Conservation (phyloP, 2,888 invertebrate species). For the Campoplex capitator region DNA sequence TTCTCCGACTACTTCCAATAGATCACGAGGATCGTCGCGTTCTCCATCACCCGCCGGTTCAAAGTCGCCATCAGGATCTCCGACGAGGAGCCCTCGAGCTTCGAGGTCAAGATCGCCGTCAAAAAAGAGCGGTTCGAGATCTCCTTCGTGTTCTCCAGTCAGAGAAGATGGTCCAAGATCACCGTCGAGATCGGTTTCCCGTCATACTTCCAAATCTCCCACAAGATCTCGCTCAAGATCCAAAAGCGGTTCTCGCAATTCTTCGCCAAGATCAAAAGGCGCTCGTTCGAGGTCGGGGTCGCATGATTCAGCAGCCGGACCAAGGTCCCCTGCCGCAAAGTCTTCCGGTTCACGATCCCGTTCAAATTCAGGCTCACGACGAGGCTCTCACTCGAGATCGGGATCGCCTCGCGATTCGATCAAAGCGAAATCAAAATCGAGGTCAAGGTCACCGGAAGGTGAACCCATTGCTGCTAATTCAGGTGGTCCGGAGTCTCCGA, state of each 20-base stretch:
- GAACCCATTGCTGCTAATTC: neutral
- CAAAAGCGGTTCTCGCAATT: constrained; percentile 60
- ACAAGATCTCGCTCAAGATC: constrained; percentile 64
- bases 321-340: constrained; percentile 72
- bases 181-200: constrained; percentile 72
- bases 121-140: constrained; percentile 70
- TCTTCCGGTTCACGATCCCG: constrained; percentile 68
- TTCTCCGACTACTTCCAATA: constrained; percentile 76
- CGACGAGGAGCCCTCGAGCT: constrained; percentile 21
- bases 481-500: neutral
- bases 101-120: constrained; percentile 68
- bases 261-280: constrained; percentile 53
- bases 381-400: constrained; percentile 68
- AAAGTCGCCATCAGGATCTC: constrained; percentile 72
- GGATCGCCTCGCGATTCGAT: constrained; percentile 54
- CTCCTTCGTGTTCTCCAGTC: constrained; percentile 72
- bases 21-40: constrained; percentile 71
- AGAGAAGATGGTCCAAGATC: constrained; percentile 70
- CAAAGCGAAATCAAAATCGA: constrained; percentile 74
- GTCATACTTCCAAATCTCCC: constrained; percentile 70
- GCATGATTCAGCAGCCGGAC: constrained; percentile 49
- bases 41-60: constrained; percentile 74
- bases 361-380: constrained; percentile 77
- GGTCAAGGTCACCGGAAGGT: constrained; percentile 70
- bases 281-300: constrained; percentile 32